Base-by-base conservation (phyloP, 2,888 invertebrate species). In the Macrosoma leucophasiata region DNA sequence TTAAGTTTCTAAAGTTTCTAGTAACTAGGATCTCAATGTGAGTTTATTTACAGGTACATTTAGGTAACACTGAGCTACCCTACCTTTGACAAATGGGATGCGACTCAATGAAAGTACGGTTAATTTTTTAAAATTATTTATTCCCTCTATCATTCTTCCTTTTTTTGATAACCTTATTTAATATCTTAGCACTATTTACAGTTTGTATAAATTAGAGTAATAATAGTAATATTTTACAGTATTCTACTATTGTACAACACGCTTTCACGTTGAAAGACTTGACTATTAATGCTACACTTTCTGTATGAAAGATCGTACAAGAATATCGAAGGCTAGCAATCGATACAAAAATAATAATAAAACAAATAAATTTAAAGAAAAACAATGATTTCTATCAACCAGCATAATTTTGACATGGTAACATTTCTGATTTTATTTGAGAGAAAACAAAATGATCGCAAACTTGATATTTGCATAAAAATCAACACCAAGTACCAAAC, bases 201-300 rank as follows among this genome's bases (percentile, higher is more conserved):
- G 69, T 75, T 79, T 75, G 74, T 78, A 82, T 82, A 84, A 84
- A 78, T 82, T 78, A 84, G 73, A 67, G 66, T 75, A 76, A 66
- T 71, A 70, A 73, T 74, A 76, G 61, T 69, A 30, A 67, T 69
- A 75, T 72, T 71, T 71, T 77, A 82, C 60, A 70, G 70, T 73
- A 68, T 57, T 64, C 72, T 77, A 78, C 69, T 73, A 81, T 81
- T 82, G 82, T 84, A 84, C 82, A 78, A 69, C 48, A 59, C 57
- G 61, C 76, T 74, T 73, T 70, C 76, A 63, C 54, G 48, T 39
- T 60, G 74, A 77, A 78, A 76, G 73, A 71, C 70, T 69, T 78
- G 77, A 77, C 75, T 77, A 71, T 60, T 43, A 48, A 44, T 31
- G 42, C 46, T 46, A 55, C 54, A 49, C 58, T 55, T 54, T 53